Conservation (phyloP, 2,888 invertebrate genomes). For the Dione vanillae region DNA sequence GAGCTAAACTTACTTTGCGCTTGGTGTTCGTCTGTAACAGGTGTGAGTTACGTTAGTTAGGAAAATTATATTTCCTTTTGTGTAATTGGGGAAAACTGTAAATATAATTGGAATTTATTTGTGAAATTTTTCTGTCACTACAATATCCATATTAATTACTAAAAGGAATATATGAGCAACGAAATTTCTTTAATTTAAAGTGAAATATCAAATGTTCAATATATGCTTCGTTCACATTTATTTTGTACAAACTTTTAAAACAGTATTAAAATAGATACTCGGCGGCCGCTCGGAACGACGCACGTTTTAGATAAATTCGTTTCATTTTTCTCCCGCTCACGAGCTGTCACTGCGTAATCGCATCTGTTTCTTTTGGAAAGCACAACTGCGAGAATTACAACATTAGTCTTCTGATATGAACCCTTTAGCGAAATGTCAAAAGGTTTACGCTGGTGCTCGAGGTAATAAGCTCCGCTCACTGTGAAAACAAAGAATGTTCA, state of each 20-base stretch:
- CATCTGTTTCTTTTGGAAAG: constrained; percentile 71
- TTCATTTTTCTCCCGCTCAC: constrained; percentile 72
- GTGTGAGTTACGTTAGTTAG: constrained; percentile 14
- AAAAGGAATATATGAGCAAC: not conserved
- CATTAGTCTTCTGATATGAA: constrained; percentile 80
- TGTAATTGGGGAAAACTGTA: not conserved
- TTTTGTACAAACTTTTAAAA: constrained; percentile 49
- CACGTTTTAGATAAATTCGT: constrained; percentile 70
- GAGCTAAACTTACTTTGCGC: constrained; percentile 61
- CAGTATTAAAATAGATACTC: constrained; percentile 65
- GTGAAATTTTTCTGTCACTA: not conserved
- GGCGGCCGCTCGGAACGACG: constrained; percentile 59
- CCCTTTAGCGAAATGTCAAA: constrained; percentile 81
- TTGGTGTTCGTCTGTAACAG: constrained; percentile 17
- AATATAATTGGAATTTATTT: not conserved
- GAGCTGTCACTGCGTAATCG: constrained; percentile 71
- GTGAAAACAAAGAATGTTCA: constrained; percentile 72
- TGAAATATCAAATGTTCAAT: constrained; percentile 40
- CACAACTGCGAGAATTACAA: constrained; percentile 73
- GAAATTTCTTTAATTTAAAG: constrained; percentile 35
- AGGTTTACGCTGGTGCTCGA: constrained; percentile 70
- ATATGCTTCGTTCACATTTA: constrained; percentile 49
- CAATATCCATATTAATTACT: not conserved
- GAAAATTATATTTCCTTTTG: not conserved
- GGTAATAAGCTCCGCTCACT: constrained; percentile 67